Base-by-base conservation (phyloP, 2,888 invertebrate genomes). In the Drosophila infuscata region DNA sequence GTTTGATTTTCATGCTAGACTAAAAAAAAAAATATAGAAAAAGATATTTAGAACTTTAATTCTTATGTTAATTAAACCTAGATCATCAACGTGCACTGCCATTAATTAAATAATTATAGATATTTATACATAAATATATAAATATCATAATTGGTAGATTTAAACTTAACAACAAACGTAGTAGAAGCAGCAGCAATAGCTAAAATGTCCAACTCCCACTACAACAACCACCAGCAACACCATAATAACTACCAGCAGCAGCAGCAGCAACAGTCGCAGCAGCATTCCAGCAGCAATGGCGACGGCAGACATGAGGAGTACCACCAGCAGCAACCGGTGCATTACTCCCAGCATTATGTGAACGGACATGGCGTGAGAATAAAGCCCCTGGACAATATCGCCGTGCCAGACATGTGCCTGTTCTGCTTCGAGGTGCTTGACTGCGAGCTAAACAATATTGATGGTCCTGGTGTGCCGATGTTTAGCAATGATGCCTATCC, bases 371-470 rank as follows among this genome's bases (percentile, higher is more conserved):
- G 79, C 17, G 71, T 90, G 36, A 89, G 92, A 61, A 84, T 75
- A 17, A 79, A 75, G 41, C 90, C 88, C 0, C 49, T 91, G 60
- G 91, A 92, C 12, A 92, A 83, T 92, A 96, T 98, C 84, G 98
- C 97, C 86, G 95, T 96, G 93, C 96, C 97, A 79, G 99, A 99
- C 94, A 99, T 99, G 99, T 98, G 98, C 93, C 98, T 97, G 95
- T 99, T 97, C 94, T 99, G 99, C 95, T 99, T 99, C 95, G 99
- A 99, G 94, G 98, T 99, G 89, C 96, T 99, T 83, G 97, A 98
- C 94, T 96, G 96, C 94, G 98, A 99, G 94, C 95, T 99, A 91
- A 97, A 98, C 94, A 97, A 97, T 93, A 95, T 97, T 93, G 98
- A 98, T 88, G 96, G 97, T 86, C 99, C 99, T 83, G 97, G 96